phyloP scores from a whole-genome alignment of 2,113 vertebrate species.

The Perca schrenkii region DNA sequence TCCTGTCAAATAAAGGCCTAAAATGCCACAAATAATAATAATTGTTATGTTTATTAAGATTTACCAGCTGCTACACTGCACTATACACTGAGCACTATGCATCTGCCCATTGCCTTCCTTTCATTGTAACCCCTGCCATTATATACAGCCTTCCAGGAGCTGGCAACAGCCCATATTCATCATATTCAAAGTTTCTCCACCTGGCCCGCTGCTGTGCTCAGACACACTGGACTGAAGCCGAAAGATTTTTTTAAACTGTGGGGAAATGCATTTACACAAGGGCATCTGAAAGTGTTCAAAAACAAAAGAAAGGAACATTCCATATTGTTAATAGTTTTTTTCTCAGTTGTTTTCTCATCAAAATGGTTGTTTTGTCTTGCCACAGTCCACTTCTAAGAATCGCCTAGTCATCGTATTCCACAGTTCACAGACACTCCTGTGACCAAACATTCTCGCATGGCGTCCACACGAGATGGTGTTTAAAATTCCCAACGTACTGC shows the following conservation, averaged over 20 bases:
- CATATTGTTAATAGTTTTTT: neutral
- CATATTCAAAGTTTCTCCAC: neutral
- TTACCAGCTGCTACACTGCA: neutral
- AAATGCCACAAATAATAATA: neutral
- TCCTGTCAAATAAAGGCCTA: too few relatives aligned
- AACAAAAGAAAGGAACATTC: neutral
- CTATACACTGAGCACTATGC: neutral
- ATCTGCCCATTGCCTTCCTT: neutral
- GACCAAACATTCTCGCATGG: constrained; percentile 21
- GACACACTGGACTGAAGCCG: neutral
- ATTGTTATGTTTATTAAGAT: neutral
- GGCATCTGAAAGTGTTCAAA: neutral
- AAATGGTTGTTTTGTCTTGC: constrained; percentile 20
- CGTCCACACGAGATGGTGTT: constrained; percentile 45
- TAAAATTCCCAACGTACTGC: constrained; percentile 70
- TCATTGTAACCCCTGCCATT: constrained; percentile 19
- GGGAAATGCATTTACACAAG: neutral
- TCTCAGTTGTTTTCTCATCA: neutral
- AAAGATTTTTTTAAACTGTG: constrained; percentile 15
- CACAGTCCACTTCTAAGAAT: constrained; percentile 10
- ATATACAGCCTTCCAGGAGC: constrained; percentile 35
- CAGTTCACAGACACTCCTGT: constrained; percentile 8
- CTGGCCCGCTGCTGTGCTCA: neutral
- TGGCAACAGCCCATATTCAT: too few relatives aligned
- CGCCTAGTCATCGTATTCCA: constrained; percentile 1